Evolutionary conservation across 2,797 vertebrate species (phyloP), one percentile per base, ranked within the genome.

Genomic region (Chelmon rostratus): DNA sequence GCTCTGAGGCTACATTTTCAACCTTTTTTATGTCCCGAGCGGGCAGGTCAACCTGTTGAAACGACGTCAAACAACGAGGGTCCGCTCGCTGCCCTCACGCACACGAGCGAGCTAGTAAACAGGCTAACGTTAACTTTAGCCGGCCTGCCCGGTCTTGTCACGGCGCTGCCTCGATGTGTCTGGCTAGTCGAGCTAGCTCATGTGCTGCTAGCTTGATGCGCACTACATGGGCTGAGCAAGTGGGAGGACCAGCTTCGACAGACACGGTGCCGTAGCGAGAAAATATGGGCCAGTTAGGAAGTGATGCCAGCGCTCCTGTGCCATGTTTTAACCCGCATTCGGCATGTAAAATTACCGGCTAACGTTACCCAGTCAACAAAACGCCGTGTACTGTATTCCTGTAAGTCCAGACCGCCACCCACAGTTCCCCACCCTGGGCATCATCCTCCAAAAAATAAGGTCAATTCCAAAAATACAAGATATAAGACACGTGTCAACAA

Each of bases 401-500:
- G n/a, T 0, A 28, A 73, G 61, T 56, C 23, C 5, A 15, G 31
- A 38, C 61, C 58, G 46, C 11, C 16, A 23, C 64, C 59, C 62
- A 72, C 49, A 53, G 35, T 10, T 69, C 73, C 67, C 70, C 75
- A 81, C 65, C 84, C 79, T 0, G 49, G 18, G 4, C n/a, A 52
- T 40, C 78, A 88, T 68, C 75, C 56, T 67, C 61, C 74, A 63
- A 73, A 87, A 87, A 92, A 92, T 83, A 93, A 90, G 89, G 91
- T 92, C 89, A 91, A 81, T 78, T 82, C 81, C 61, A 73, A 83
- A 88, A 86, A 78, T 35, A 73, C 66, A 70, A 71, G 62, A 75
- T 19, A 76, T 54, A 35, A 83, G 68, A 89, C 91, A 93, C 87
- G 90, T 92, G 91, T 86, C 78, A 88, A 87, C 83, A 83, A 85